Conservation (phyloP, 2,888 invertebrate genomes). For the Drepanosiphum platanoidis region DNA sequence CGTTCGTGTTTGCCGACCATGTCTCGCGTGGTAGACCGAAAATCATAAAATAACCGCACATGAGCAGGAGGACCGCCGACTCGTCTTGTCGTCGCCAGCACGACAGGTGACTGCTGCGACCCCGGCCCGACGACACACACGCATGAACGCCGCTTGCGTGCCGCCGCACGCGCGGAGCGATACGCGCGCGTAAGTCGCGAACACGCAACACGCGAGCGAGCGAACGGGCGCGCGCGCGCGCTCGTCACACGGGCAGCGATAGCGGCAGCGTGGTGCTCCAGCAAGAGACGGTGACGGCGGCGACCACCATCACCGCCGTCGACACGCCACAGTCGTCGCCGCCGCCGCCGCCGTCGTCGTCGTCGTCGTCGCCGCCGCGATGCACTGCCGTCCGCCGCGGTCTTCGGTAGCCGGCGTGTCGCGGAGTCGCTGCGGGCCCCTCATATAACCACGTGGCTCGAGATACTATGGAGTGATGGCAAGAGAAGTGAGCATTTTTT, state of each 20-base stretch:
- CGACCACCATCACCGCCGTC: neutral
- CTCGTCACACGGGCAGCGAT: neutral
- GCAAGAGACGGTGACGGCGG: neutral
- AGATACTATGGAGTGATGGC: constrained; percentile 60
- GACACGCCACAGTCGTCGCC: neutral
- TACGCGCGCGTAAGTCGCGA: neutral
- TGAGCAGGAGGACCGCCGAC: too few relatives aligned
- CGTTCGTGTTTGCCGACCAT: too few relatives aligned
- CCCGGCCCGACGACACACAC: neutral
- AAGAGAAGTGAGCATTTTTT: constrained; percentile 43
- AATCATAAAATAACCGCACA: too few relatives aligned
- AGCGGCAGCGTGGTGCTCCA: neutral
- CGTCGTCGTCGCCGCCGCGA: neutral
- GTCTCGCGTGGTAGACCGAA: too few relatives aligned
- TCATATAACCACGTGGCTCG: constrained; percentile 34
- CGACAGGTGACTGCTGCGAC: too few relatives aligned
- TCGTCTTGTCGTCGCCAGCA: too few relatives aligned
- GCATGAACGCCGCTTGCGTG: neutral
- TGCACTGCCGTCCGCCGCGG: neutral
- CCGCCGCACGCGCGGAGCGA: neutral
- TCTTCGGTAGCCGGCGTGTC: neutral
- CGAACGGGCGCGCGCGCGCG: neutral
- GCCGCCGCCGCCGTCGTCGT: neutral
- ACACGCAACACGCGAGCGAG: neutral
- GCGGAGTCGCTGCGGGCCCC: neutral